Percentiles rank a stretch among this genome's conserved stretches.
phyloP scores from a whole-genome alignment of 1,140 invertebrate species.

The Potamilus streckersoni region DNA sequence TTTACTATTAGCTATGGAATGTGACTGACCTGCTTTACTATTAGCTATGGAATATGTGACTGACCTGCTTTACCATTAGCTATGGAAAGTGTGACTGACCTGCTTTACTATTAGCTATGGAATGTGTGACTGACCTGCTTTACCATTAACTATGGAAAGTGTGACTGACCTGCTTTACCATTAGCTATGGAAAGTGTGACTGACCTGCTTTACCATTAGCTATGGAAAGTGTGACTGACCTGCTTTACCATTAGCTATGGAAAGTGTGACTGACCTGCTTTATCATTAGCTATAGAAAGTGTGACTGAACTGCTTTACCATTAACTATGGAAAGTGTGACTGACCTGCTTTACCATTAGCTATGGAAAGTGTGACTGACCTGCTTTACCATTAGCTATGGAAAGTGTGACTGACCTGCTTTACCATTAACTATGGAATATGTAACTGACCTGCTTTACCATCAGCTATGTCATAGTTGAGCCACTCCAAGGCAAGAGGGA shows the following conservation, averaged over 20 bases:
- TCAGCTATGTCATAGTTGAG: constrained; percentile 82
- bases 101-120: neutral
- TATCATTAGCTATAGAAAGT: constrained; percentile 12
- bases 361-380: constrained; percentile 63
- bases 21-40: constrained; percentile 70
- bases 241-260: neutral
- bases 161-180: neutral
- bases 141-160: constrained; percentile 78
- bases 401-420: neutral
- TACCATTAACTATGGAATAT: neutral
- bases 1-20: neutral
- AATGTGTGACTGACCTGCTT: constrained; percentile 69
- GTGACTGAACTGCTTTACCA: constrained; percentile 63
- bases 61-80: constrained; percentile 73
- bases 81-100: constrained; percentile 73
- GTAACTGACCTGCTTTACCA: constrained; percentile 72
- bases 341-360: neutral
- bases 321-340: constrained; percentile 73
- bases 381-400: constrained; percentile 61
- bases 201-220: constrained; percentile 75
- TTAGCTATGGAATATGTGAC: neutral
- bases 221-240: constrained; percentile 73
- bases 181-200: neutral
- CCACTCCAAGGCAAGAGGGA: constrained; percentile 94
- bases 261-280: constrained; percentile 69